These are phyloP conservation scores for Stylophora pistillata DNA, from an alignment of 64 coral and sea anemone species.

Conservation along the genomic window DNA sequence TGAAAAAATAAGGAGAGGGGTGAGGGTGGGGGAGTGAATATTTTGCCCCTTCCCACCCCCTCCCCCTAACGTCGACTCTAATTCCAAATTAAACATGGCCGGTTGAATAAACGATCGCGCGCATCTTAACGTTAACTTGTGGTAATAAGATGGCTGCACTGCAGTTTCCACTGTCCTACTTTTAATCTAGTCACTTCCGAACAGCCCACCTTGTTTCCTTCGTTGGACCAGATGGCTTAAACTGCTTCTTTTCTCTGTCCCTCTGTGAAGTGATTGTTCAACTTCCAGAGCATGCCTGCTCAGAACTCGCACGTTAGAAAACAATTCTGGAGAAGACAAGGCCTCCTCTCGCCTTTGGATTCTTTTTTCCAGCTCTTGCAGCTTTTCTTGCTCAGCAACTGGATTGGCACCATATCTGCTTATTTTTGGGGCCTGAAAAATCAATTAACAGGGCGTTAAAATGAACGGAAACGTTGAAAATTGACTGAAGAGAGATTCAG, in stretches of 20 bases:
- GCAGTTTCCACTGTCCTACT: too few species aligned
- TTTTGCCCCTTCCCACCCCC: neutral
- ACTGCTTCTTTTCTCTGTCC: conserved; percentile 72
- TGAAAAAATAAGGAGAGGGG: neutral
- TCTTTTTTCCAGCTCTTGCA: conserved; percentile 71
- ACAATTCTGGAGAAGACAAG: conserved; percentile 66
- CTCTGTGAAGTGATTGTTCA: conserved; percentile 90
- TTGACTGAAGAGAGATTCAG: too few species aligned
- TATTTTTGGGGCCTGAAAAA: conserved; percentile 65
- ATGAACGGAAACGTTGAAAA: too few species aligned
- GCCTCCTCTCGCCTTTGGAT: conserved; percentile 72
- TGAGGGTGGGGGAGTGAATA: neutral
- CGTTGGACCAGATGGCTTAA: conserved; percentile 80
- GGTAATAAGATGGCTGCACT: too few species aligned
- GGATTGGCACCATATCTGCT: conserved; percentile 76
- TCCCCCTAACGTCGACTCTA: too few species aligned
- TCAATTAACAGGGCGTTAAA: neutral
- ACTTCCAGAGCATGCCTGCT: conserved; percentile 96
- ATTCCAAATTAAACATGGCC: too few species aligned
- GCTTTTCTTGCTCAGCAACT: conserved; percentile 60
- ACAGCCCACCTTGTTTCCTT: conserved; percentile 11
- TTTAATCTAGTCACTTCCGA: neutral
- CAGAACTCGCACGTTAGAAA: conserved; percentile 85
- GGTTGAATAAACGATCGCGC: too few species aligned
- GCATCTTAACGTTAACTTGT: too few species aligned